Base-by-base conservation (phyloP, 2,113 vertebrate genomes). In the Nycticebus coucang region DNA sequence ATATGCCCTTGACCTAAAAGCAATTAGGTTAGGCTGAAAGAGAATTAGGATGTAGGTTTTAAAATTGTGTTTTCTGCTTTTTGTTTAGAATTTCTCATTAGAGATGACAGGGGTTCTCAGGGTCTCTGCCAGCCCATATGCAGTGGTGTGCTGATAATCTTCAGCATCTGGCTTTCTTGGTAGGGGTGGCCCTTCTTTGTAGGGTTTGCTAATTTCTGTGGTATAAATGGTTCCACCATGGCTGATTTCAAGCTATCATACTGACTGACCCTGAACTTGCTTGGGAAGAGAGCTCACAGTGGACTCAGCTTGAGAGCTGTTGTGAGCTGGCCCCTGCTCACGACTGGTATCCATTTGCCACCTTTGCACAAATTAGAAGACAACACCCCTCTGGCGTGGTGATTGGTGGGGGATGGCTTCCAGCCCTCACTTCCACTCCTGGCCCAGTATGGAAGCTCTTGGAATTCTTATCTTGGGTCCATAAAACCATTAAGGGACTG, bases 41-140 rank as follows among this genome's bases (percentile, higher is more conserved):
- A 22, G 95, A 96, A 94, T 41, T 91, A 24, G 62, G 24, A 84
- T 79, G 9, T 88, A 88, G 59, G 37, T 83, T 87, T 94, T 55
- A 69, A 94, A 83, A 35, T 14, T 37, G 3, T 35, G 19, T 89
- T 94, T 84, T 87, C 30, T 94, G 5, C 17, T 82, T 91, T 87
- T 82, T 55, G 64, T 79, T 96, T 92, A 78, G 85, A 90, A 74
- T 79, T 28, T 72, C 28, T 66, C 62, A 59, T 41, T 68, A 59
- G 21, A 33, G 17, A 84, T n/a, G 50, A n/a, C 2, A 90, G 53
- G 57, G 33, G 10, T 84, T 82, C 53, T 92, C 24, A 66, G 59
- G 41, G 17, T 82, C 41, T 96, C 50, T 91, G 4, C 26, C 26
- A 50, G 33, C 14, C 55, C 19, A 6, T 35, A 19, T 77, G 64